These are phyloP conservation scores for Tetheella fluctuosa DNA, from an alignment of 2,888 invertebrate species.

Conservation along the genomic window DNA sequence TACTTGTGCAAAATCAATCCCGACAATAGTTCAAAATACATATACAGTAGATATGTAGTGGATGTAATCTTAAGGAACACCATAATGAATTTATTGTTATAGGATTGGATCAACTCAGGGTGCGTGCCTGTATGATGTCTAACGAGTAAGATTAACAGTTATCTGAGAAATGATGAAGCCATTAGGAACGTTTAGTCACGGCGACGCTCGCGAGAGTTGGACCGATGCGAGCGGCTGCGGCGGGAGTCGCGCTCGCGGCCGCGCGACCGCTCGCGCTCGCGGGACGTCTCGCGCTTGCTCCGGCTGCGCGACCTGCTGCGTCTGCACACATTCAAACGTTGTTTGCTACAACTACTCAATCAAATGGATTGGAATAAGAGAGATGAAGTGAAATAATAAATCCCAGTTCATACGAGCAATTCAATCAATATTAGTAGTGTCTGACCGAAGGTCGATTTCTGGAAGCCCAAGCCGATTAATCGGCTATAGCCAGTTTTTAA, in stretches of 20 bases:
- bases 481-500: too few relatives aligned
- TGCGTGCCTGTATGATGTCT: neutral
- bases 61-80: neutral
- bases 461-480: too few relatives aligned
- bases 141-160: too few relatives aligned
- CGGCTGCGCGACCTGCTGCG: conserved; percentile 69
- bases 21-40: neutral
- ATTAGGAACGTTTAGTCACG: conserved; percentile 52
- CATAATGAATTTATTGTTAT: neutral
- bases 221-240: conserved; percentile 71
- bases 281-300: conserved; percentile 59
- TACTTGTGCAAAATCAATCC: neutral
- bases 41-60: neutral
- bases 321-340: conserved; percentile 29
- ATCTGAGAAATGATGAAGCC: neutral
- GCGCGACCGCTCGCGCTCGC: conserved; percentile 65
- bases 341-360: too few relatives aligned
- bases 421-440: too few relatives aligned
- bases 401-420: too few relatives aligned
- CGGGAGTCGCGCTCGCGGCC: conserved; percentile 62
- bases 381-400: too few relatives aligned
- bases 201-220: conserved; percentile 67
- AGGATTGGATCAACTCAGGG: neutral
- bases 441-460: too few relatives aligned
- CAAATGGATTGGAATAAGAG: too few relatives aligned